Evolutionary conservation across 2,113 vertebrate genomes (phyloP), one percentile per base, ranked within the genome.

Genomic region (Entelurus aequoreus): DNA sequence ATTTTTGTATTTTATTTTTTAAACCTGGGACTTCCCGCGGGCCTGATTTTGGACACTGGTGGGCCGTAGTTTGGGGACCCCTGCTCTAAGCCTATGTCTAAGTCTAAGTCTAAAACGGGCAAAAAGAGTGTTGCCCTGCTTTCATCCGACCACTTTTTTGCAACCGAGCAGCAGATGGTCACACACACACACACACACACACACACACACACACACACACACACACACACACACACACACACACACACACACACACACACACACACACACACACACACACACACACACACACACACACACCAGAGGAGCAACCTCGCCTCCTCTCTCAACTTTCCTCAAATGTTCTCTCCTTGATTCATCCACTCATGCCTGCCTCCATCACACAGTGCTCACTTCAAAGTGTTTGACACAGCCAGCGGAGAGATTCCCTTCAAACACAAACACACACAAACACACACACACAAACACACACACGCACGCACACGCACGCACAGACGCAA

Each of bases 161-260:
- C 77, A 75, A 83, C 64, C 58, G 60, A 48, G 77, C 74, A 85
- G 82, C 82, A 84, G 84, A 88, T 86, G 86, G 84, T 66, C 65
- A 72, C 71, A 76, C 65, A 68, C 62, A 66, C 75, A 71, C 64
- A 66, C 56, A 65, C 69, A 62, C 60, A 69, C 69, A 68, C 67
- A 54, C 40, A 35, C 67, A 35, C 21, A 28, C 21, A 28, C 21
- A 28, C 21, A 28, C 21, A 28, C 21, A 66, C 69, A 63, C 61
- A 70, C 69, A 68, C 67, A 54, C 40, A 35, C 67, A 35, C 54
- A 60, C 58, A 64, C 66, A 62, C 55, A 61, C 63, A 49, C 68
- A 48, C 58, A 64, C 53, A 51, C 48, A 62, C 57, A 68, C 8
- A 66, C 69, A 63, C 61, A 70, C 69, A 68, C 67, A 54, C 38